Evolutionary conservation across 2,888 invertebrate species (phyloP).

Genomic region (Eudemis profundana): DNA sequence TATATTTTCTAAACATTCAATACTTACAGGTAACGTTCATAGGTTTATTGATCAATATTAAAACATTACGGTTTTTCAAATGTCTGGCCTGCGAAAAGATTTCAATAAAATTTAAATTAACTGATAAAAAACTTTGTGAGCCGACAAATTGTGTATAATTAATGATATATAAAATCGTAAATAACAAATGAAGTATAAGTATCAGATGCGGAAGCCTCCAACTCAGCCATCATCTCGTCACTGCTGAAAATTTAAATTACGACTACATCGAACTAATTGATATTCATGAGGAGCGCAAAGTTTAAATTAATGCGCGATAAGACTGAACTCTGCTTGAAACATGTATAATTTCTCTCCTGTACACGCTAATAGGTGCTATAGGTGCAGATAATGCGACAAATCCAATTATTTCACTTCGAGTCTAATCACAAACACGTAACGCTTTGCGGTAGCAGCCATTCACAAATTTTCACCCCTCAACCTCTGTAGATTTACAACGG

Average conservation of each 20-base stretch:
- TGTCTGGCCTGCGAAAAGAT: too few relatives aligned
- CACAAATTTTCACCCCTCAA: constrained; percentile 24
- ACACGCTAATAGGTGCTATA: constrained; percentile 29
- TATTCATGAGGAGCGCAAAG: constrained; percentile 62
- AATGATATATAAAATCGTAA: background rate
- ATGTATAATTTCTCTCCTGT: constrained; percentile 46
- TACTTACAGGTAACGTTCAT: too few relatives aligned
- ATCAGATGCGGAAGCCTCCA: constrained; percentile 7
- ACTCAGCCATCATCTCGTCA: constrained; percentile 48
- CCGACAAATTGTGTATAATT: background rate
- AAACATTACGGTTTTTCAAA: too few relatives aligned
- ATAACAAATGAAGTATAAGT: background rate
- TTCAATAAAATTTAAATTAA: too few relatives aligned
- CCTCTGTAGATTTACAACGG: constrained; percentile 41
- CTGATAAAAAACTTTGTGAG: background rate
- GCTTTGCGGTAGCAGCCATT: constrained; percentile 4
- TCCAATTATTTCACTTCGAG: constrained; percentile 27
- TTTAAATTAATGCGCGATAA: constrained; percentile 67
- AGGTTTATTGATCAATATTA: too few relatives aligned
- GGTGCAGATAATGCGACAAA: background rate
- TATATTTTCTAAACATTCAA: too few relatives aligned
- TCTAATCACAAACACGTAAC: constrained; percentile 32
- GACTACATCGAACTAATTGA: constrained; percentile 61
- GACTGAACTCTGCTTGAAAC: constrained; percentile 50
- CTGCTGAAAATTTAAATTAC: constrained; percentile 55